Base-by-base conservation (phyloP, 2,797 vertebrate genomes). In the Podarcis lilfordi region DNA sequence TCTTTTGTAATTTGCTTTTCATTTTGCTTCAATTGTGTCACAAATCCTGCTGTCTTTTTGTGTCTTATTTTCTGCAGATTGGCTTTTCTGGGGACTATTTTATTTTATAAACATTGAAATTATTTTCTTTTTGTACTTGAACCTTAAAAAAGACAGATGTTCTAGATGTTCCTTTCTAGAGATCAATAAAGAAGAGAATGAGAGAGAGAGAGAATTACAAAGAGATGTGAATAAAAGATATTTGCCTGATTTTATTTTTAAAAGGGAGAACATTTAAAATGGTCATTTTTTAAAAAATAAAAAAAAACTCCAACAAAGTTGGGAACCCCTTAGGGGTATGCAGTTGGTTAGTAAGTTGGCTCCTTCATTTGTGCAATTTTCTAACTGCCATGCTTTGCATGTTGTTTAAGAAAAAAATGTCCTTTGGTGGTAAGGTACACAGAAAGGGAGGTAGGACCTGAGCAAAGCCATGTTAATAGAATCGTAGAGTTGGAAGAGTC, bases 1-100 rank as follows among this genome's bases (percentile, higher is more conserved):
- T 88, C 71, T 95, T 92, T 92, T 90, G 9, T 91, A 91, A 93
- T 93, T 95, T 94, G 86, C 88, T 94, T 94, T 93, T 92, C 35
- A 15, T 82, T 81, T 85, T 86, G 89, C 94, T 95, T 95, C 87
- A 89, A 1, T 74, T 92, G 19, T 92, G 87, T 40, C 78, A 87
- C 74, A 94, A 91, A 94, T 7, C 37, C 76, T 92, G 61, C 71
- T 82, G 10, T 92, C 80, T 90, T 50, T 93, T 81, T 88, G 85
- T 35, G 82, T 83, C 43, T 92, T 15, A 64, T 94, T 92, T 94
- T 86, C 82, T 83, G 25, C 61, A 76, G 50, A 72, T 2, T 82
- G 0, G 84, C 87, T 93, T 88, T 86, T 9, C 45, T 37, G 37
- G 23, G 80, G 64, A 88, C 50, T 75, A 0, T 0, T 77, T 4